Evolutionary conservation across 2,113 vertebrate genomes (phyloP).

Genomic region (Phaethornis superciliosus): DNA sequence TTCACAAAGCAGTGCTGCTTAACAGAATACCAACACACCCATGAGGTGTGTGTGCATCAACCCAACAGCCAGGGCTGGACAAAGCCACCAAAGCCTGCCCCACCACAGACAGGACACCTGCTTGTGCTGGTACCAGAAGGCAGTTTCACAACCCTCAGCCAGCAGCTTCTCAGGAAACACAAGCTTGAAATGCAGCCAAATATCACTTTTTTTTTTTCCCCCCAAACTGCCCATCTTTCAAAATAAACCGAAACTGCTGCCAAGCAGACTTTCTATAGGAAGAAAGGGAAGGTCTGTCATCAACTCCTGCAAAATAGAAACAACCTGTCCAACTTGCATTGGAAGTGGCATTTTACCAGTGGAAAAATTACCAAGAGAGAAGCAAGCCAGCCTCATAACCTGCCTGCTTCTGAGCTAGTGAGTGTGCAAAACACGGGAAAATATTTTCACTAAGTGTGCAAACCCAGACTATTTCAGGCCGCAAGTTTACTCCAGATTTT

Average conservation of each 20-base stretch:
- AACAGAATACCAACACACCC: neutral
- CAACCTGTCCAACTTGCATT: neutral
- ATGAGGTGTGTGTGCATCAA: fast-evolving
- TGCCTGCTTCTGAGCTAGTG: neutral
- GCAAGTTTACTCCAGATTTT: neutral
- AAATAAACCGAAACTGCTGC: neutral
- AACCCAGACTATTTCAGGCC: neutral
- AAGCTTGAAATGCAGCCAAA: neutral
- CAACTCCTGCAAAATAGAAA: neutral
- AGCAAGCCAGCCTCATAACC: fast-evolving
- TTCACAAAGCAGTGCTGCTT: neutral
- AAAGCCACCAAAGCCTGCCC: neutral
- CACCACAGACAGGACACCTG: neutral
- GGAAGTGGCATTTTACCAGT: neutral
- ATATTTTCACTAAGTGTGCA: fast-evolving
- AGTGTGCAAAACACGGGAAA: fast-evolving
- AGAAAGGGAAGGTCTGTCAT: neutral
- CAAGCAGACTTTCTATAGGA: neutral
- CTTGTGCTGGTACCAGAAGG: neutral
- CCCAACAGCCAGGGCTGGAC: neutral
- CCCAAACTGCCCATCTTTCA: neutral
- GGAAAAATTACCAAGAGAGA: neutral
- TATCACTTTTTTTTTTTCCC: neutral
- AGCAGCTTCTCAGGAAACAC: neutral
- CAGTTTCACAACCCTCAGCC: neutral